Evolutionary conservation across 2,888 invertebrate species (phyloP).

Genomic region (Prosopocoilus inquinatus): DNA sequence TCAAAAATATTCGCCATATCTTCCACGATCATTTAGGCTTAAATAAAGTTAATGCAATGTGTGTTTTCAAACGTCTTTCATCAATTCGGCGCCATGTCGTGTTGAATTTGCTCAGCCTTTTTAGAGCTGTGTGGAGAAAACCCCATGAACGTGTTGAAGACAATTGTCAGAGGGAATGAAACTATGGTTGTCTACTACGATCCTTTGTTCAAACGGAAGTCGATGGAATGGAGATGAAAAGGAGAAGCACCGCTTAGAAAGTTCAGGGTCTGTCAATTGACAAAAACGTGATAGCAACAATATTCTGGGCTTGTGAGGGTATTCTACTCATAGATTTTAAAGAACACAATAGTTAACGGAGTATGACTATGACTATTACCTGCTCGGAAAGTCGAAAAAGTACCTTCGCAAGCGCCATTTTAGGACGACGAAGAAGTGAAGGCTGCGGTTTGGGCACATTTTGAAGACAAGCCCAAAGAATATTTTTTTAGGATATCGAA

Average conservation of each 20-base stretch:
- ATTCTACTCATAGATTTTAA: neutral
- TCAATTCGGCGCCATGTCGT: neutral
- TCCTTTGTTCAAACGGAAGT: slow-evolving; percentile 3
- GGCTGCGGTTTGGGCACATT: too few relatives aligned
- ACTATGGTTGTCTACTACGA: slow-evolving; percentile 12
- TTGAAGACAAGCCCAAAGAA: too few relatives aligned
- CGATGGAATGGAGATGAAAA: slow-evolving; percentile 11
- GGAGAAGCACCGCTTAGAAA: slow-evolving; percentile 1
- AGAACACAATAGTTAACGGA: neutral
- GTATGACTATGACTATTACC: too few relatives aligned
- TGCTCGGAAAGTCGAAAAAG: too few relatives aligned
- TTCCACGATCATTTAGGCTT: too few relatives aligned
- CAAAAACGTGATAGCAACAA: neutral
- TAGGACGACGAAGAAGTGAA: too few relatives aligned
- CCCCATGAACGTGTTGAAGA: neutral
- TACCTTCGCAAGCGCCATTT: too few relatives aligned
- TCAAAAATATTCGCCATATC: neutral
- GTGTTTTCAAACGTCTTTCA: neutral
- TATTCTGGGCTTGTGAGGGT: neutral
- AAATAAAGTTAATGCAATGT: neutral
- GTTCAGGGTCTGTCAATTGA: neutral
- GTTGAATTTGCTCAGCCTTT: slow-evolving; percentile 1
- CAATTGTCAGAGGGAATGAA: slow-evolving; percentile 10
- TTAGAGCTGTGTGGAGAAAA: slow-evolving; percentile 1
- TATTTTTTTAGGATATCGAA: too few relatives aligned